Evolutionary conservation across 1,140 invertebrate genomes (phyloP).

Genomic region (Idris sp.): DNA sequence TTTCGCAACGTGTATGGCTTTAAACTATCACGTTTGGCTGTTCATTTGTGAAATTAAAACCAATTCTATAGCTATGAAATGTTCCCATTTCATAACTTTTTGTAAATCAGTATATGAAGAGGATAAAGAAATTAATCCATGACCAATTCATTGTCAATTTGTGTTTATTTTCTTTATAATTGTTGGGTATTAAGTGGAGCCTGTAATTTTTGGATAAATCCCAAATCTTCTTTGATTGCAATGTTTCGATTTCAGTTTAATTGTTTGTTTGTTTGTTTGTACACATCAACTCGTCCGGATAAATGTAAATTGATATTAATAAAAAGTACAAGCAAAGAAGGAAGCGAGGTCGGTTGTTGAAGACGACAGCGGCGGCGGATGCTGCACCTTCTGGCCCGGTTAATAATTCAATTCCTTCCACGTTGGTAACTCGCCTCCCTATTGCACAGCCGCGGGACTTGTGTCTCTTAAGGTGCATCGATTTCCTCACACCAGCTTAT

Average conservation of each 20-base stretch:
- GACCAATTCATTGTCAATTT: no score
- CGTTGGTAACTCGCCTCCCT: conserved; percentile 68
- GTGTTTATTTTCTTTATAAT: no score
- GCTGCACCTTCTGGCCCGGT: conserved; percentile 76
- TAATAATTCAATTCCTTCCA: conserved; percentile 79
- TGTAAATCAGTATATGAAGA: no score
- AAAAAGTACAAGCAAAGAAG: conserved; percentile 13
- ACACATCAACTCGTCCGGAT: neutral
- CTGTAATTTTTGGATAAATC: no score
- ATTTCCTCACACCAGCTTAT: conserved; percentile 71
- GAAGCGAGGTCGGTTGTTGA: conserved; percentile 46
- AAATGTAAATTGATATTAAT: conserved; percentile 14
- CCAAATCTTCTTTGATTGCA: neutral
- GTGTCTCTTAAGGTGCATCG: conserved; percentile 75
- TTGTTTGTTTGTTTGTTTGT: conserved; percentile 4
- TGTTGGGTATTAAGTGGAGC: no score
- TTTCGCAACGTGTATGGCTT: conserved; percentile 63
- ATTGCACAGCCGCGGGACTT: conserved; percentile 51
- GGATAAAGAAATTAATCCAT: no score
- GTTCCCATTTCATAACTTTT: conserved; percentile 10
- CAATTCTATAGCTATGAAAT: neutral
- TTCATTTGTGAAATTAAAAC: neutral
- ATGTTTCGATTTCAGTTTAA: conserved; percentile 12
- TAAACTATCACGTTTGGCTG: conserved; percentile 2
- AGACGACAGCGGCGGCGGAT: conserved; percentile 24